These are phyloP conservation scores for Myoxocephalus aenaeus DNA, from an alignment of 2,797 vertebrate species.

Conservation along the genomic window DNA sequence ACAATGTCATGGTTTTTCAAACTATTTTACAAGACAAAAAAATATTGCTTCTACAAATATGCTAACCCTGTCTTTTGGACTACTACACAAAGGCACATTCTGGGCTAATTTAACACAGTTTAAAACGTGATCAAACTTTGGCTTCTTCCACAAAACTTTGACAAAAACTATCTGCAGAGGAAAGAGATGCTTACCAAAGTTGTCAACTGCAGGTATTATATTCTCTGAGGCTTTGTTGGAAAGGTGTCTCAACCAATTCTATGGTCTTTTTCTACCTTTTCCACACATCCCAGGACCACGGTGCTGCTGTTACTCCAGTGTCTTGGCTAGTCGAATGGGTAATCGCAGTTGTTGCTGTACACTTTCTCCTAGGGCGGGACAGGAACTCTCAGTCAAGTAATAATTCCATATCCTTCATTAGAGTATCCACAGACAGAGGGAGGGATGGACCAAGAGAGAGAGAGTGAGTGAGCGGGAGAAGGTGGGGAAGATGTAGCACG, in stretches of 20 bases:
- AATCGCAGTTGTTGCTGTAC: constrained; percentile 35
- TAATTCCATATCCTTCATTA: constrained; percentile 71
- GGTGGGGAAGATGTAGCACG: constrained; percentile 33
- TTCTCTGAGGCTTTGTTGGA: constrained; percentile 16
- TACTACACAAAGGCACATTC: not conserved
- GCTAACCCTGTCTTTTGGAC: not conserved
- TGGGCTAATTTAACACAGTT: not conserved
- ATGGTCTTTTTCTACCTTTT: constrained; percentile 1
- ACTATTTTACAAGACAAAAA: constrained; percentile 13
- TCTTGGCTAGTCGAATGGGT: constrained; percentile 46
- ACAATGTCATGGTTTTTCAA: constrained; percentile 12
- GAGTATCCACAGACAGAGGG: constrained; percentile 52
- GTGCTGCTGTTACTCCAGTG: constrained; percentile 32
- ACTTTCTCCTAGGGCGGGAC: constrained; percentile 59
- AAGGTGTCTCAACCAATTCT: not conserved
- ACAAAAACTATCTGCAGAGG: not conserved
- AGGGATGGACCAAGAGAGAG: constrained; percentile 30
- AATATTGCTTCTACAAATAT: not conserved
- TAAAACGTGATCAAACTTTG: not conserved
- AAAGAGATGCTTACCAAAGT: constrained; percentile 55
- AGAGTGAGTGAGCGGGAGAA: constrained; percentile 10
- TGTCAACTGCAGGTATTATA: constrained; percentile 14
- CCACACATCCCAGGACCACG: constrained; percentile 8
- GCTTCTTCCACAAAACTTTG: not conserved
- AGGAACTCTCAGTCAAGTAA: constrained; percentile 66